Conservation (phyloP, 2,113 vertebrate species). For the Erinaceus europaeus region DNA sequence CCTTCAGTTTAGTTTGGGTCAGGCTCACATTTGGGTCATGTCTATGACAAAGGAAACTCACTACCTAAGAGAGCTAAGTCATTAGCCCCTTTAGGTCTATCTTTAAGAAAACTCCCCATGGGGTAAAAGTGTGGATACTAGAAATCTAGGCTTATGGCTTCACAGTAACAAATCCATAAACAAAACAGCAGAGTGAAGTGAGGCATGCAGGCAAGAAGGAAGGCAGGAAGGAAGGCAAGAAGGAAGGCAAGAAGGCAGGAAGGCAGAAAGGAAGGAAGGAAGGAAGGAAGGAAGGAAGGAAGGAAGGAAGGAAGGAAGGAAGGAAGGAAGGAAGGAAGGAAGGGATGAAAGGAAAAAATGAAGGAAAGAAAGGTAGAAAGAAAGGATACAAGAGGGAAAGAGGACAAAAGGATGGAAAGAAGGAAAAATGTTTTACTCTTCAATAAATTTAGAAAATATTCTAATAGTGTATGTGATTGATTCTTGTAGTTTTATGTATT, state of each 20-base stretch:
- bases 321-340: no score
- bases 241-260: not conserved
- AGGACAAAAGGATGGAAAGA: no score
- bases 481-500: not conserved
- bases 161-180: not conserved
- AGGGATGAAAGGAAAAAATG: no score
- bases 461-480: not conserved
- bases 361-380: no score
- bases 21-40: no score
- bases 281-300: no score
- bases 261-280: rapidly evolving
- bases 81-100: not conserved
- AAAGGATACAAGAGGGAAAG: no score
- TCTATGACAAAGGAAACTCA: no score
- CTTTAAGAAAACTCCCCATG: not conserved
- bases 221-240: rapidly evolving
- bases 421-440: no score
- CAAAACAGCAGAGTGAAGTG: rapidly evolving
- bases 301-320: no score
- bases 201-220: rapidly evolving
- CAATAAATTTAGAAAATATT: not conserved
- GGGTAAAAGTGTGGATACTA: not conserved
- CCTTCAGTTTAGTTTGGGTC: no score
- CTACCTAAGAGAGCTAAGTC: no score
- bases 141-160: not conserved